Base-by-base conservation (phyloP, 1,140 invertebrate genomes). In the silkworm (Bombyx mori) region DNA sequence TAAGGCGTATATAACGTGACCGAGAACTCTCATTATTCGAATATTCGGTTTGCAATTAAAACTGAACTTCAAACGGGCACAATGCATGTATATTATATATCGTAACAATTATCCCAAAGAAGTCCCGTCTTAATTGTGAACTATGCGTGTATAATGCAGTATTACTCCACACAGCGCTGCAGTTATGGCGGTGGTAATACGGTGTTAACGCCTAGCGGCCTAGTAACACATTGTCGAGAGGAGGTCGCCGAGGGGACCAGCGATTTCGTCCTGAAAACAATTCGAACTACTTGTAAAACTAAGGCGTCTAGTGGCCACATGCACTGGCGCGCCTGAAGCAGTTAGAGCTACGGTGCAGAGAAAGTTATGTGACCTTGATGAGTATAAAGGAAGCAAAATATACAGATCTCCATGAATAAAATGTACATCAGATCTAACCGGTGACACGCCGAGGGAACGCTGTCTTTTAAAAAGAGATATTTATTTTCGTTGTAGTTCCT, bases 161-260 rank as follows among this genome's bases (percentile, higher is more conserved):
- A 35, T 35, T 35, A 35, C 26, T 35, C 26, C 26, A 35, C 26
- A 35, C 26, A 35, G 26, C 26, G 26, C 26, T 35, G 26, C 26
- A 35, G 26, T 35, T 35, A 71, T 69, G 67, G 58, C 62, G 69
- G 66, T 72, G 72, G 71, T 72, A 68, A 74, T 76, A 69, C 63
- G 68, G 65, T 65, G 62, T 71, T 74, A 65, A 61, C 68, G 64
- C 59, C 51, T 54, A 65, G 60, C 47, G 58, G 66, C 71, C 73
- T 90, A 91, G 79, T 89, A 90, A 85, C 86, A 87, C 84, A 90
- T 81, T 66, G 89, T 87, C 66, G 86, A 89, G 64, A 91, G 86
- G 70, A 90, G 86, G 65, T 84, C 77, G 82, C 90, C 89, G 76
- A 90, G 85, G 52, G 89, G 86, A 74, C 85, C 85, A 73, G 82